A percentile compares a stretch with the other conserved stretches of the same genome.
Conservation (phyloP, 2,888 invertebrate genomes). For the Calameuta filiformis region DNA sequence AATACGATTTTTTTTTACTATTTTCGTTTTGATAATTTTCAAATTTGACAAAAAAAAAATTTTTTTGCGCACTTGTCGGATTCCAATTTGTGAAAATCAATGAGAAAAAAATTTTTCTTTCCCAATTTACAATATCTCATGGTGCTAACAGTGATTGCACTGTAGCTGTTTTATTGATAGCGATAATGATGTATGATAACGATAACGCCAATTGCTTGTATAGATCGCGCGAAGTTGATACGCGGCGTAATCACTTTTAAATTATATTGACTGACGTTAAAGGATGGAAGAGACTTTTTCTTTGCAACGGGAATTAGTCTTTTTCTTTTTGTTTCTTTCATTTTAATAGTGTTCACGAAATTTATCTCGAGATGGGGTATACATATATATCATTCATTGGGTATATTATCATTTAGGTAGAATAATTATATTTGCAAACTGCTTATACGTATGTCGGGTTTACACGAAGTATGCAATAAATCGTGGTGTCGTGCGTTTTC, state of each 20-base stretch:
- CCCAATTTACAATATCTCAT: not conserved
- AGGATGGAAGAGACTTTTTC: not conserved
- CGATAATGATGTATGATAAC: not conserved
- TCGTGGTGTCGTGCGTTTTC: not conserved
- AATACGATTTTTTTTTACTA: no score
- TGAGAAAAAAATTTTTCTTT: not conserved
- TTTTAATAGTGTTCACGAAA: not conserved
- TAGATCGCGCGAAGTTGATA: not conserved
- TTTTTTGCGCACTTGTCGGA: rapidly evolving
- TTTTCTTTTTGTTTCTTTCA: not conserved
- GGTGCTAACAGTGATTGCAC: not conserved
- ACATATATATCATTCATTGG: not conserved
- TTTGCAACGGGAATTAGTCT: not conserved
- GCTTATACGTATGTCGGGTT: no score
- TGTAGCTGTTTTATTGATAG: not conserved
- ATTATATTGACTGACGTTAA: not conserved
- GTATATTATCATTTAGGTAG: not conserved
- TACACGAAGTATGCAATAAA: not conserved
- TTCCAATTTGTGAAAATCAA: not conserved
- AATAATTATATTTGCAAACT: not conserved
- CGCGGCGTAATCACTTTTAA: not conserved
- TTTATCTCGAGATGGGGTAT: not conserved
- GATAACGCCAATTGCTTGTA: not conserved
- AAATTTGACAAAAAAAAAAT: no score
- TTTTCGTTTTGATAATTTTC: no score